Evolutionary conservation across 35 echinoderm and acorn worm species (phyloP), one percentile per base, ranked within the genome.

Genomic region (Amphiura filiformis): DNA sequence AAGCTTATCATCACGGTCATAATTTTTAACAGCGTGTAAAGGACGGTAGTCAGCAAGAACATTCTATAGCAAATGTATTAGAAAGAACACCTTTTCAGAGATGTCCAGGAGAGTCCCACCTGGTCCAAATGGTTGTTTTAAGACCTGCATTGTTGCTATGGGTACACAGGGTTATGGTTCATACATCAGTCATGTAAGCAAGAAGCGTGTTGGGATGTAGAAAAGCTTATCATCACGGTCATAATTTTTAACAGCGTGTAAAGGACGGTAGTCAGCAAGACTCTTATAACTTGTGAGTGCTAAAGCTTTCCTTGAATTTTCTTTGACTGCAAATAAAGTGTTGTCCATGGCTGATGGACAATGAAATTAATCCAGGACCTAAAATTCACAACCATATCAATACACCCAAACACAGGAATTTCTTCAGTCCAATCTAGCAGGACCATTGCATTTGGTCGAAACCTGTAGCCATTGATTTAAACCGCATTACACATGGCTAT

Each of bases 341-440:
- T 92, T 79, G 81, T 36, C 90, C 84, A 87, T n/a, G 35, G 39
- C 28, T 83, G 80, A 22, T 83, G 82, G 44, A 87, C 33, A 17
- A 92, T 44, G 34, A 92, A 83, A 41, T 88, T 56, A 4, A 88
- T 4, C 31, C 28, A 35, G 17, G 56, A 65, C 36, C 65, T 44
- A 12, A 35, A 34, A 64, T 76, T 65, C 35, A 92, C 22, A 11
- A 92, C 83, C 17, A 75, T n/a, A 81, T 75, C 78, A 65, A 92
- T 76, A 64, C 82, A 52, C 9, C 76, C 49, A 88, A 92, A 92
- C 0, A 39, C 31, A 42, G 91, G 84, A 1, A 39, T 38, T 57
- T 93, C 82, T 85, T 89, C 87, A 85, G 57, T 57, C 80, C 87
- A 88, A 0, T 88, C 87, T 28, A 78, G n/a, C 13, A 88, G 57